Evolutionary conservation across 2,113 vertebrate species (phyloP).

Genomic region (Hemicordylus capensis): DNA sequence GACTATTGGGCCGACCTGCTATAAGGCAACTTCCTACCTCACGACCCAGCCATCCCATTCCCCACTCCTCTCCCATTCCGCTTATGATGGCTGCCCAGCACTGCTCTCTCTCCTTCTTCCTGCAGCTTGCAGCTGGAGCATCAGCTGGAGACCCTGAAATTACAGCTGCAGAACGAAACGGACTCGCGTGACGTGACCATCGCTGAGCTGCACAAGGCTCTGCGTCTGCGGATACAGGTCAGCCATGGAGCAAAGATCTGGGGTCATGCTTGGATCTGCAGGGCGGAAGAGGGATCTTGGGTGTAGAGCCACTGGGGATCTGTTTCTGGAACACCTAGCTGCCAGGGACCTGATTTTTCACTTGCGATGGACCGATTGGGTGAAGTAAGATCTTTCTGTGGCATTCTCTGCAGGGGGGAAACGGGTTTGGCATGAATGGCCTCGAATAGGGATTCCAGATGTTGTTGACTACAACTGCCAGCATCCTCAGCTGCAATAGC

Average conservation of each 20-base stretch:
- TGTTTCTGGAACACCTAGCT: conserved; percentile 33
- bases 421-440: too few relatives aligned
- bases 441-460: too few relatives aligned
- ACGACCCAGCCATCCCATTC: too few relatives aligned
- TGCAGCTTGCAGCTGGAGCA: conserved; percentile 67
- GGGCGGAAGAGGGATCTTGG: conserved; percentile 46
- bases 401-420: too few relatives aligned
- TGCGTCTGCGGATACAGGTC: conserved; percentile 74
- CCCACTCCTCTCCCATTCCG: too few relatives aligned
- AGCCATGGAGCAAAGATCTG: conserved; percentile 62
- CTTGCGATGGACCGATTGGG: too few relatives aligned
- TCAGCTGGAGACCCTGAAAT: conserved; percentile 49
- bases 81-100: background rate
- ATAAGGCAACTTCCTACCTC: too few relatives aligned
- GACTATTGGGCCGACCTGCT: too few relatives aligned
- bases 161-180: conserved; percentile 37
- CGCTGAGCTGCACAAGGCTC: conserved; percentile 60
- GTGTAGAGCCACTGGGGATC: background rate
- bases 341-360: background rate
- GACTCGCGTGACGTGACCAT: conserved; percentile 61
- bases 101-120: background rate
- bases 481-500: too few relatives aligned
- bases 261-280: conserved; percentile 31
- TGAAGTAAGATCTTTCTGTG: too few relatives aligned
- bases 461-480: too few relatives aligned